Percentiles rank a stretch among this genome's conserved stretches.
Conservation (phyloP, 2,797 vertebrate species). For the Lepidocolaptes lacrymiger region DNA sequence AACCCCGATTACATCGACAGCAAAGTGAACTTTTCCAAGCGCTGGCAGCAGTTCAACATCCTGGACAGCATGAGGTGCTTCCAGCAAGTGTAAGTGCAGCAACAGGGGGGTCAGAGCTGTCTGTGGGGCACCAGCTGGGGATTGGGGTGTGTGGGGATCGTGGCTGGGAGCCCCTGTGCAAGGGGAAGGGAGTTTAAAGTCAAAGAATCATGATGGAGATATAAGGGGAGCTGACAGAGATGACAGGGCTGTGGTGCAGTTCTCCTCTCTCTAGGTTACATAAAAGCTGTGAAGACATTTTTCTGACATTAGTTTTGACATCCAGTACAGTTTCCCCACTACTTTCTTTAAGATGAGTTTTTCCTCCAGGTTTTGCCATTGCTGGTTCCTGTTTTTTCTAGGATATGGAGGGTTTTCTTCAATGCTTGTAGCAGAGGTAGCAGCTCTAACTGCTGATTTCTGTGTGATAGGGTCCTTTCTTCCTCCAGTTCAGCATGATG, state of each 20-base stretch:
- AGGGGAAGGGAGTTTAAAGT: not conserved
- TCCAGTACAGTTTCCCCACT: not conserved
- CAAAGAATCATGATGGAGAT: not conserved
- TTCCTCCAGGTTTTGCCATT: not conserved
- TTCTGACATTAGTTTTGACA: not conserved
- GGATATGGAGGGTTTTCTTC: not conserved
- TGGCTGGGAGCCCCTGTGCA: not conserved
- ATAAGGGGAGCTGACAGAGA: not conserved
- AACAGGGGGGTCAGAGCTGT: not conserved
- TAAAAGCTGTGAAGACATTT: not conserved
- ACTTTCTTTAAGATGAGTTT: not conserved
- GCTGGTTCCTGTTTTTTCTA: not conserved
- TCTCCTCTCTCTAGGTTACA: not conserved
- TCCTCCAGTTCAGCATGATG: not conserved
- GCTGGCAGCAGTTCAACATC: slow-evolving; percentile 99
- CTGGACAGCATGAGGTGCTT: slow-evolving; percentile 99
- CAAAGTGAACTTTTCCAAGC: slow-evolving; percentile 98
- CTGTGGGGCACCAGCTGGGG: not conserved
- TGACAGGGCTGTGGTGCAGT: not conserved
- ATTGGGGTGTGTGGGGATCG: not conserved
- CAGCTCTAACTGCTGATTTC: not conserved
- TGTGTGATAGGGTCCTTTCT: too few species aligned
- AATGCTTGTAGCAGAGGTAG: not conserved
- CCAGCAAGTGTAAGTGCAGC: slow-evolving; percentile 92
- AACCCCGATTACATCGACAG: slow-evolving; percentile 96